These are phyloP conservation scores for Teleiodes luculella DNA, from an alignment of 2,888 invertebrate species.

Conservation along the genomic window DNA sequence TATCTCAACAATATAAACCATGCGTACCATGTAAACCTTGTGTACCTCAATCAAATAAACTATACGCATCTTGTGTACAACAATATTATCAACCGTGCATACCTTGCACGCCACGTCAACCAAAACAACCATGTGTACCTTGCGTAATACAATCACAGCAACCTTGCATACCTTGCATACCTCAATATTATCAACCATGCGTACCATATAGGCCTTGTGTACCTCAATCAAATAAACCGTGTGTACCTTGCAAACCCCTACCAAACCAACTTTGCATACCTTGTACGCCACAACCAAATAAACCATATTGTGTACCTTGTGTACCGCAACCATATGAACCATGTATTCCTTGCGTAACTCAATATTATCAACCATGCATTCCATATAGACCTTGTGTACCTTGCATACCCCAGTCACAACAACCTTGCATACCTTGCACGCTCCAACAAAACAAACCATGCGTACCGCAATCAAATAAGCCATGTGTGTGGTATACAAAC, in stretches of 20 bases:
- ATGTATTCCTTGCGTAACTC: not conserved
- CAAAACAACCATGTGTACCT: not conserved
- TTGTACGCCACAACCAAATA: not conserved
- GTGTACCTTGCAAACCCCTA: not conserved
- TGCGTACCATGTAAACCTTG: not conserved
- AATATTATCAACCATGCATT: not conserved
- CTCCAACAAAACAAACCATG: not conserved
- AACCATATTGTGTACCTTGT: not conserved
- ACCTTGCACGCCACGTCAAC: not conserved
- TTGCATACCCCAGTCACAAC: not conserved
- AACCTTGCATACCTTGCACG: not conserved
- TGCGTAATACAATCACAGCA: too few relatives aligned
- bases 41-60: not conserved
- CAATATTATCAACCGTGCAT: not conserved
- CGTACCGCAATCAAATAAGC: not conserved
- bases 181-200: not conserved
- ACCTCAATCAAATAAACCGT: not conserved
- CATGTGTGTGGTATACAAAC: not conserved
- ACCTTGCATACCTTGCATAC: too few relatives aligned
- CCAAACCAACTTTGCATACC: not conserved
- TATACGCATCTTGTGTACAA: not conserved
- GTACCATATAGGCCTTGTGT: not conserved
- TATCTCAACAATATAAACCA: not conserved
- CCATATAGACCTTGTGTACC: not conserved
- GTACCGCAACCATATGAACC: not conserved